A percentile compares a stretch with the other conserved stretches of the same genome.
Conservation (phyloP, 1,140 invertebrate species). For the Lucilia cuprina region DNA sequence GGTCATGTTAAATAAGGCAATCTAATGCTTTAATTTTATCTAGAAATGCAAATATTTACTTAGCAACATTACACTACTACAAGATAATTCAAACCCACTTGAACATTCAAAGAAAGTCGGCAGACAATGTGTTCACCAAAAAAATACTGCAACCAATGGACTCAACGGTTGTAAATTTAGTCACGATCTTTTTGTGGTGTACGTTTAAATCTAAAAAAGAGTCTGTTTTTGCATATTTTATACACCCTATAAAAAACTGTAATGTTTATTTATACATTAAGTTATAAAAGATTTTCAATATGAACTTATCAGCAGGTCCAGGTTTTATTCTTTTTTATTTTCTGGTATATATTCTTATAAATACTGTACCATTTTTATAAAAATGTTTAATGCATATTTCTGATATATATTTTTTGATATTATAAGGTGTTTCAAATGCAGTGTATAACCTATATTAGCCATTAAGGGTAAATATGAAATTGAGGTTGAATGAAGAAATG, state of each 20-base stretch:
- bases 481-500: not conserved
- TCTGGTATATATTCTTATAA: too few species aligned
- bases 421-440: not conserved
- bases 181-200: not conserved
- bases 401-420: not conserved
- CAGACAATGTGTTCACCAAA: not conserved
- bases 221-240: not conserved
- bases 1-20: not conserved
- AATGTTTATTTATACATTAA: not conserved
- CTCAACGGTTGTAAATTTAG: slow-evolving; percentile 1
- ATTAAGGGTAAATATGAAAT: not conserved
- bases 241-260: not conserved
- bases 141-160: not conserved
- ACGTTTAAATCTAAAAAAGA: not conserved
- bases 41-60: not conserved
- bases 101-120: not conserved
- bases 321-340: not conserved
- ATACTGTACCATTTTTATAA: too few species aligned
- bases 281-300: not conserved
- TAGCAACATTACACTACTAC: not conserved
- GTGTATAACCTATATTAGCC: not conserved
- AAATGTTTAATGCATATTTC: not conserved
- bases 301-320: not conserved
- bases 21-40: not conserved
- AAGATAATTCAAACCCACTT: not conserved